These are phyloP conservation scores for Dromococcyx pavoninus DNA, from an alignment of 2,797 vertebrate species.

Conservation along the genomic window DNA sequence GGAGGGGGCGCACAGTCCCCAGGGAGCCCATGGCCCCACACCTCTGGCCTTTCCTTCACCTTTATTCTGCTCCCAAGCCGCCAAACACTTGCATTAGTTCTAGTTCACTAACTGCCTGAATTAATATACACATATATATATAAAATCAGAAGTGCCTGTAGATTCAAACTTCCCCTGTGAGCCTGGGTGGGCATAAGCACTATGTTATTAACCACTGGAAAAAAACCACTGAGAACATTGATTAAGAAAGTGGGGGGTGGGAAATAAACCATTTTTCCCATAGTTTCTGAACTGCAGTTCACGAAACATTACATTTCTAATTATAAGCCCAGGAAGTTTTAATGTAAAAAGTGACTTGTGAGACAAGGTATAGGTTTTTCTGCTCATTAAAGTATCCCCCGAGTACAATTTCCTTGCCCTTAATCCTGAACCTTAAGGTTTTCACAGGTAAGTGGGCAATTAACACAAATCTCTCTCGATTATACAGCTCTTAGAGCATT, in stretches of 20 bases:
- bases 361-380: conserved; percentile 26
- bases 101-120: not conserved
- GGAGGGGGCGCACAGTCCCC: not conserved
- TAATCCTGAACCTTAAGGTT: conserved; percentile 10
- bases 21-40: accelerated
- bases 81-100: not conserved
- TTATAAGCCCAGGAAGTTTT: conserved; percentile 49
- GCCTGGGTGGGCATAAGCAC: not conserved
- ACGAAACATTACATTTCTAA: conserved; percentile 59
- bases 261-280: conserved; percentile 28
- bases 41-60: not conserved
- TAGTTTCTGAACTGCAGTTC: conserved; percentile 49
- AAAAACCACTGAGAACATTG: not conserved
- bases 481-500: not conserved
- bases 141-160: not conserved
- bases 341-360: conserved; percentile 23
- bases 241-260: not conserved
- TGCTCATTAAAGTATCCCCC: conserved; percentile 19
- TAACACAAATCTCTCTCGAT: not conserved
- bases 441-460: conserved; percentile 21
- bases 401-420: not conserved
- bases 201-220: not conserved
- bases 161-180: not conserved
- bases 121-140: not conserved
- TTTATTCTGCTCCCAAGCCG: not conserved